These are phyloP conservation scores for Amblyjoppa proteus DNA, from an alignment of 2,888 invertebrate genomes.

Conservation along the genomic window DNA sequence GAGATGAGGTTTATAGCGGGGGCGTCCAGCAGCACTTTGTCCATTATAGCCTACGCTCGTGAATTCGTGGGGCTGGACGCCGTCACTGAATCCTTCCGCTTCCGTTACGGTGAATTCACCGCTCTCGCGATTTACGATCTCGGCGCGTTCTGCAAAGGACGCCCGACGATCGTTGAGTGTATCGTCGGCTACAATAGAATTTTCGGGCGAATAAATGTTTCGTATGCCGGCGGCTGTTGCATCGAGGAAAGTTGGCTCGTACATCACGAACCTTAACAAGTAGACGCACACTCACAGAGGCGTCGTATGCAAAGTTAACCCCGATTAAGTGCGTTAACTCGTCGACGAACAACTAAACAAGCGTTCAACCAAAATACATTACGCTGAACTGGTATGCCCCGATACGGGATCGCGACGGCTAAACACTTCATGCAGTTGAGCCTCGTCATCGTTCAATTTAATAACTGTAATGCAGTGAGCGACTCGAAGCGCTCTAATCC, in stretches of 20 bases:
- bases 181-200: conserved; percentile 44
- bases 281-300: conserved; percentile 41
- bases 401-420: conserved; percentile 65
- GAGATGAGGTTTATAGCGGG: conserved; percentile 33
- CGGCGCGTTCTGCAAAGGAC: conserved; percentile 14
- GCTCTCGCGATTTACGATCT: conserved; percentile 26
- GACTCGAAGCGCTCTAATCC: conserved; percentile 47
- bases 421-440: conserved; percentile 39
- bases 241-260: conserved; percentile 23
- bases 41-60: conserved; percentile 45
- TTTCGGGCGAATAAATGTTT: conserved; percentile 34
- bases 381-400: conserved; percentile 72
- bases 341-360: conserved; percentile 77
- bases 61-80: conserved; percentile 44
- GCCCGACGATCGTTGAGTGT: conserved; percentile 28
- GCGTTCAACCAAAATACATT: conserved; percentile 82
- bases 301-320: conserved; percentile 82
- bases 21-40: conserved; percentile 47
- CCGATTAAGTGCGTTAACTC: conserved; percentile 83
- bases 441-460: conserved; percentile 63
- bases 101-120: conserved; percentile 39
- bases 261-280: conserved; percentile 36
- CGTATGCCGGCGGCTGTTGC: not conserved
- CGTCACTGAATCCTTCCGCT: conserved; percentile 51
- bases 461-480: conserved; percentile 61